phyloP scores from a whole-genome alignment of 2,113 vertebrate species.

The Lutjanus erythropterus region DNA sequence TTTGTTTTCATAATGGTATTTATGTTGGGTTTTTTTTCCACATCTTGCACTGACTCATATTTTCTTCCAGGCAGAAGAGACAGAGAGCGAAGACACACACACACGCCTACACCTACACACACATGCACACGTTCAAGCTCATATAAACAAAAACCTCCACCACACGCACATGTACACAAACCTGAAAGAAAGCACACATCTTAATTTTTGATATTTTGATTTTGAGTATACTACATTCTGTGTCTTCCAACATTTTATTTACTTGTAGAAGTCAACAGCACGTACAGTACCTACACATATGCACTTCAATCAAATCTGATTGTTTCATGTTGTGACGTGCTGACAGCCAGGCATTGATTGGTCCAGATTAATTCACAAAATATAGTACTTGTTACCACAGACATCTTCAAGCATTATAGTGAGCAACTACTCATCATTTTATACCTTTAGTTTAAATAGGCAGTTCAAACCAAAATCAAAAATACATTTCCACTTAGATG shows the following conservation, averaged over 20 bases:
- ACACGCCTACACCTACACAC: neutral
- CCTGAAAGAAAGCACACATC: neutral
- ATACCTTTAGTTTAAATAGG: neutral
- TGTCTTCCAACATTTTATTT: neutral
- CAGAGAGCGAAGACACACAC: neutral
- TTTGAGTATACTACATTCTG: neutral
- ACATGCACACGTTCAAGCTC: neutral
- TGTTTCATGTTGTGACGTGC: constrained; percentile 4
- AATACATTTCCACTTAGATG: no score
- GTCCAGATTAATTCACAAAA: constrained; percentile 10
- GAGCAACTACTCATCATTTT: neutral
- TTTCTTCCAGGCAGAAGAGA: no score
- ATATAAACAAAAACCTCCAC: neutral
- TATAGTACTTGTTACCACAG: neutral
- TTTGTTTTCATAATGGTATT: constrained; percentile 31
- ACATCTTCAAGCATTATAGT: neutral
- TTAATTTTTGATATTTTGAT: neutral
- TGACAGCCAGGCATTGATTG: constrained; percentile 44
- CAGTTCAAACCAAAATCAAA: no score
- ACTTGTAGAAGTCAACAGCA: neutral
- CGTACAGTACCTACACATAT: neutral
- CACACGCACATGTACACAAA: neutral
- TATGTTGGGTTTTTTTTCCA: constrained; percentile 1
- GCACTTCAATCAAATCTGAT: constrained; percentile 8
- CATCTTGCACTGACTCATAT: constrained; percentile 20